These are phyloP conservation scores for Berghia stephanieae DNA, from an alignment of 1,140 invertebrate genomes.

Conservation along the genomic window DNA sequence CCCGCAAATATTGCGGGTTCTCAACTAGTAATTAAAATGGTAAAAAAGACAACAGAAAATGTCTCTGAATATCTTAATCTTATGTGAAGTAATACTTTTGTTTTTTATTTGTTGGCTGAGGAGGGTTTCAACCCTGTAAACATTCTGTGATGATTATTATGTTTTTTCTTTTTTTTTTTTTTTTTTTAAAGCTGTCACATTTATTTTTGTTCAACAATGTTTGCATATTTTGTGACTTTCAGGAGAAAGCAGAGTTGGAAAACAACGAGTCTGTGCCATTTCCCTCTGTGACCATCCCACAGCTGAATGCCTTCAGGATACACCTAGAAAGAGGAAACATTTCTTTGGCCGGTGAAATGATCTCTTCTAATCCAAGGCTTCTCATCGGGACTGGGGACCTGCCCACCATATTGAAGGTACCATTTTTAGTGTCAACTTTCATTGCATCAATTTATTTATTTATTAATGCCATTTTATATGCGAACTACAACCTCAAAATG, in stretches of 20 bases:
- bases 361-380: constrained; percentile 20
- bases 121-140: no score
- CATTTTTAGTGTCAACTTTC: no score
- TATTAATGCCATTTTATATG: no score
- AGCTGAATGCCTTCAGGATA: constrained; percentile 27
- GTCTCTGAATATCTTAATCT: no score
- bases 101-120: no score
- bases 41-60: no score
- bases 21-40: no score
- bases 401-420: constrained; percentile 27
- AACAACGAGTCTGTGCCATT: neutral
- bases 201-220: neutral
- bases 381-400: constrained; percentile 20
- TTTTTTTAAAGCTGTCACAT: neutral
- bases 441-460: no score
- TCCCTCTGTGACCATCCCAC: constrained; percentile 22
- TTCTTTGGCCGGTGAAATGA: neutral
- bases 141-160: neutral
- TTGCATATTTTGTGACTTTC: neutral
- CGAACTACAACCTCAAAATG: no score
- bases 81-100: no score
- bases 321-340: constrained; percentile 22
- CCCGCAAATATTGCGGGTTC: no score
- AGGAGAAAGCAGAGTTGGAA: constrained; percentile 31
- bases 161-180: neutral